A percentile compares a stretch with the other conserved stretches of the same genome.
phyloP scores from a whole-genome alignment of 2,888 invertebrate genomes.

The Drosophila paranaensis region DNA sequence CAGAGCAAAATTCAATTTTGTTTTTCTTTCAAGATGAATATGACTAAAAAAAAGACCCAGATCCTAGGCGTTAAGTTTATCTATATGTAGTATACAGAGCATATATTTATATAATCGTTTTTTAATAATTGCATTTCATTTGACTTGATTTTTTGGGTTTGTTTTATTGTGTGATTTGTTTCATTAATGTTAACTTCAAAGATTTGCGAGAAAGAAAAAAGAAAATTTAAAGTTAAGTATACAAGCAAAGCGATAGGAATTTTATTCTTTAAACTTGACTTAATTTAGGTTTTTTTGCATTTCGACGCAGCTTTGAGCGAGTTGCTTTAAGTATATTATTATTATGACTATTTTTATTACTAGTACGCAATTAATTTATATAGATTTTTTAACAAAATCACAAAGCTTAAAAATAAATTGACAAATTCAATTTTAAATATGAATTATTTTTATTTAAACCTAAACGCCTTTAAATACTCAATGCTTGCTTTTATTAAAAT shows the following conservation, averaged over 20 bases:
- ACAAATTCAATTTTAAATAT: conserved; percentile 32
- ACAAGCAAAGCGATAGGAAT: background rate
- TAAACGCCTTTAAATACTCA: conserved; percentile 49
- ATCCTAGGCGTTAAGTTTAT: conserved; percentile 64
- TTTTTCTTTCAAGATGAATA: conserved; percentile 41
- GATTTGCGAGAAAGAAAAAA: conserved; percentile 5
- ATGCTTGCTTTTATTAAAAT: conserved; percentile 36
- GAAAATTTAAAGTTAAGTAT: conserved; percentile 33
- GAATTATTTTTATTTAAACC: conserved; percentile 31
- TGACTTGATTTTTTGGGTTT: conserved; percentile 44
- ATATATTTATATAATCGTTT: conserved; percentile 37
- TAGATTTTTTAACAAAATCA: conserved; percentile 29
- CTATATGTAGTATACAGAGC: conserved; percentile 27
- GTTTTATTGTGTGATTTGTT: conserved; percentile 50
- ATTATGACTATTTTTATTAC: conserved; percentile 24
- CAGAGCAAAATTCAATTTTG: conserved; percentile 73
- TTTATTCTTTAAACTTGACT: conserved; percentile 21
- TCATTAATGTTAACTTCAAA: conserved; percentile 25
- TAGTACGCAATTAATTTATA: conserved; percentile 46
- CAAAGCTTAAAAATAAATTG: conserved; percentile 48
- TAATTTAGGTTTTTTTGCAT: conserved; percentile 45
- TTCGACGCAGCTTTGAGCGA: conserved; percentile 64
- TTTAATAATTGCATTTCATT: conserved; percentile 47
- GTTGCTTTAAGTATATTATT: conserved; percentile 66
- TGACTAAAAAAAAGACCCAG: conserved; percentile 66